Base-by-base conservation (phyloP, 1,140 invertebrate genomes). In the Bombus superbus region DNA sequence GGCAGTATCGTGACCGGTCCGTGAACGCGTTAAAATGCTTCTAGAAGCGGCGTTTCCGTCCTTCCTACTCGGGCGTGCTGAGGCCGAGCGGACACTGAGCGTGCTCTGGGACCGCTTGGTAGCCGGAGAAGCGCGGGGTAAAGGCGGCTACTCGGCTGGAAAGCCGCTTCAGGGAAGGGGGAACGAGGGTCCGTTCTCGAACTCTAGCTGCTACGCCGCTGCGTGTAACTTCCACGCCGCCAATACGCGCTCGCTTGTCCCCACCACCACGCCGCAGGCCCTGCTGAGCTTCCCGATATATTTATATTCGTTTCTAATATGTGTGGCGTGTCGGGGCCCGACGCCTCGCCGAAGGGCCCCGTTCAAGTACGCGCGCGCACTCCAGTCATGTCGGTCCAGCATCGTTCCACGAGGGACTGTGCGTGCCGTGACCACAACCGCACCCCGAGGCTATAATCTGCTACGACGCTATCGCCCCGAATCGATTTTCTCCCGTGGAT, bases 291-390 rank as follows among this genome's bases (percentile, higher is more conserved):
- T 82, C 81, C 85, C 92, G 91, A 94, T 93, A 94, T 92, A 94
- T 93, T 94, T 94, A 92, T 94, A 93, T 94, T 93, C 91, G 91
- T 90, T 91, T 92, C 93, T 93, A 93, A 93, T 93, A 92, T 91
- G 91, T 87, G 92, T 84, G 86, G 85, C 88, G 91, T 91, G 90
- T 91, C 83, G 84, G 76, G 86, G 69, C 73, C 68, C 69, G 80
- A 85, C 87, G 85, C 89, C 90, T 88, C 88, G 87, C 82, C 86
- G 80, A 81, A 86, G 71, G 74, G 74, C 78, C 80, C 72, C 78
- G 82, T 80, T 88, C 78, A 64, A 68, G 79, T 62, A 66, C 64
- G 83, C 85, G 77, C 68, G 62, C 57, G 47, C 42, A 72, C 44
- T 74, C 35, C 73, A 64, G 59, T 78, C 75, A 66, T 64, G 75